These are phyloP conservation scores for Euura saliciscinereae DNA, from an alignment of 1,140 invertebrate genomes.

Conservation along the genomic window DNA sequence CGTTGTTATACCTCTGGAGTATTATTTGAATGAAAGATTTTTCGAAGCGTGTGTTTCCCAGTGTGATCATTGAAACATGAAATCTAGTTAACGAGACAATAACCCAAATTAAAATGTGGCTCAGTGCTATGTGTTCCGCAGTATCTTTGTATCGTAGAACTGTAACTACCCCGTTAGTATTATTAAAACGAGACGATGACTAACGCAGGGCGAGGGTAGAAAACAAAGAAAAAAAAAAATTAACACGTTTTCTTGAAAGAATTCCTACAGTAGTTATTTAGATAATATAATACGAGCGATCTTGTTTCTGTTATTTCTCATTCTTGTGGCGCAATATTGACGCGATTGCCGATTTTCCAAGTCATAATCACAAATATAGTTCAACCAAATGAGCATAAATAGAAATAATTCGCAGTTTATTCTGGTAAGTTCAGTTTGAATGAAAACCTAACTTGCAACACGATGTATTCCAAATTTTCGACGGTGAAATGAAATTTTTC, in stretches of 20 bases:
- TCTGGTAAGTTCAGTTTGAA: not conserved
- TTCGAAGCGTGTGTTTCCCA: not conserved
- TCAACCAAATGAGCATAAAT: no score
- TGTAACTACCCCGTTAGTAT: constrained; percentile 9
- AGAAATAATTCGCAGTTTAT: no score
- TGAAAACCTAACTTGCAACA: no score
- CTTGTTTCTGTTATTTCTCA: not conserved
- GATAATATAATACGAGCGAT: constrained; percentile 8
- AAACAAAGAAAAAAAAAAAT: not conserved
- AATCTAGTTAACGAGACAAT: not conserved
- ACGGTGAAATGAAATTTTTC: not conserved
- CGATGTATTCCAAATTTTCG: no score
- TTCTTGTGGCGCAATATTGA: not conserved
- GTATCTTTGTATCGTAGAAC: not conserved
- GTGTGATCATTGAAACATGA: not conserved
- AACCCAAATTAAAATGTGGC: not conserved
- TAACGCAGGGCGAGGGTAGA: not conserved
- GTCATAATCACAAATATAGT: no score
- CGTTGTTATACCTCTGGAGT: not conserved
- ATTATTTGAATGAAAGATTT: not conserved
- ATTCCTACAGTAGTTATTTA: constrained; percentile 8
- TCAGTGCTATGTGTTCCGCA: constrained; percentile 2
- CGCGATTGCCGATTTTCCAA: constrained; percentile 1
- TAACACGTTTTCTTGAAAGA: not conserved
- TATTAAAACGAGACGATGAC: constrained; percentile 7